Base-by-base conservation (phyloP, 2,113 vertebrate genomes). In the Triplophysa dalaica region DNA sequence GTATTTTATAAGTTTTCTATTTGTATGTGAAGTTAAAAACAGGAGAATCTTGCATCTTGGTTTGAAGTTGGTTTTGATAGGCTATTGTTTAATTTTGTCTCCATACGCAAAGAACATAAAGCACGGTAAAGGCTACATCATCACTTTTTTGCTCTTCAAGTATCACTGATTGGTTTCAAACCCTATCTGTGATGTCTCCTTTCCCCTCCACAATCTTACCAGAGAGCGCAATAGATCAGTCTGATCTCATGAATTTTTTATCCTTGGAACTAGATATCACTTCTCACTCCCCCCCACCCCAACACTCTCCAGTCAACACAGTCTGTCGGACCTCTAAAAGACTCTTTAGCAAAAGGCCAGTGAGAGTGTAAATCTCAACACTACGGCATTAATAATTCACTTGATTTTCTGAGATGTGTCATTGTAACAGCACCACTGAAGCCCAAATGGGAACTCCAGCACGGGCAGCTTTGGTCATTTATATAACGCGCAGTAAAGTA, bases 241-340 rank as follows among this genome's bases (percentile, higher is more conserved):
- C 68, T 48, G 16, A 68, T 24, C 73, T 77, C 82, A 84, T 84
- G n/a, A 84, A 81, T 84, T 74, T 76, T 84, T 84, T 48, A 84
- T 84, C 38, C 65, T 43, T 69, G 8, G 78, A 63, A 77, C 62
- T 67, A 61, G 52, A 81, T 81, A 77, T 77, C 82, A 62, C 73
- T 48, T 64, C 78, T 79, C 73, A 77, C 33, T 38, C 5, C 67
- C 38, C 48, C 52, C 72, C 68, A 19, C 52, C 72, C 68, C 29
- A 52, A 58, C n/a, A 72, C 82, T 74, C 33, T 41, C 70, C 74
- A 60, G 48, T 80, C 74, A 65, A 81, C 61, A 67, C 52, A 77
- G 72, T 80, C 69, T 77, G 80, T 64, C 26, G 54, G 68, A 45
- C 72, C 41, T 43, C 72, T 69, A 76, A 69, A 81, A 45, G 64